phyloP scores from a whole-genome alignment of 2,797 vertebrate genomes.

The Intellagama lesueurii region DNA sequence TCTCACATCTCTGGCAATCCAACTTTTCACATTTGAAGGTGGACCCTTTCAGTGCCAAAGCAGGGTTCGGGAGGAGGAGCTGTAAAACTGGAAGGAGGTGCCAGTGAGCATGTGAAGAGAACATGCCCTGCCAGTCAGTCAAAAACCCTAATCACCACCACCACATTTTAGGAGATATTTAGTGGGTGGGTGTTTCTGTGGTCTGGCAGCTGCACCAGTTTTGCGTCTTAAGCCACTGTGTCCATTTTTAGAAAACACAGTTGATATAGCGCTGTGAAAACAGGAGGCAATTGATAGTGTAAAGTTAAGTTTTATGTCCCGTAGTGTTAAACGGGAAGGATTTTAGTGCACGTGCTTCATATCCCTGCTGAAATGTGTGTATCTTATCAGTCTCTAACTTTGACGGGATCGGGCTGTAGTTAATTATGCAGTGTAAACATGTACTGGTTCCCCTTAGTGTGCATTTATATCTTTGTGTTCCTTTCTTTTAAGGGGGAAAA shows the following conservation, averaged over 20 bases:
- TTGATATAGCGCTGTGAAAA: neutral
- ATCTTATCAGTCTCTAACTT: neutral
- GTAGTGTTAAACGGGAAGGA: neutral
- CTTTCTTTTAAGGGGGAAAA: neutral
- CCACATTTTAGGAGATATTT: too few species aligned
- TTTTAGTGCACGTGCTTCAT: neutral
- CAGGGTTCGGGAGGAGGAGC: too few species aligned
- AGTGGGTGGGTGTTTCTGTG: neutral
- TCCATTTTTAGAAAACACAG: neutral
- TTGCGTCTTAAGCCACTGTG: too few species aligned
- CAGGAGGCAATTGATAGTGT: neutral
- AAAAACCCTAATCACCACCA: rapidly evolving
- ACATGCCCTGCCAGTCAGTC: too few species aligned
- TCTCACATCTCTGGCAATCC: too few species aligned
- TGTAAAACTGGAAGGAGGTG: neutral
- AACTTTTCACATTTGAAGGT: neutral
- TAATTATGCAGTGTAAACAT: neutral
- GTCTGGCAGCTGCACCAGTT: too few species aligned
- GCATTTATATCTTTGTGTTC: neutral
- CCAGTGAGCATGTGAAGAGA: neutral
- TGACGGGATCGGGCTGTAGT: neutral
- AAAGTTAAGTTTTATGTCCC: neutral
- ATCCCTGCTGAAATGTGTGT: neutral
- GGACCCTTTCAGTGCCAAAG: neutral
- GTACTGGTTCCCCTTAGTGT: neutral